Conservation (phyloP, 1,140 invertebrate species). For the Venustaconcha ellipsiformis region DNA sequence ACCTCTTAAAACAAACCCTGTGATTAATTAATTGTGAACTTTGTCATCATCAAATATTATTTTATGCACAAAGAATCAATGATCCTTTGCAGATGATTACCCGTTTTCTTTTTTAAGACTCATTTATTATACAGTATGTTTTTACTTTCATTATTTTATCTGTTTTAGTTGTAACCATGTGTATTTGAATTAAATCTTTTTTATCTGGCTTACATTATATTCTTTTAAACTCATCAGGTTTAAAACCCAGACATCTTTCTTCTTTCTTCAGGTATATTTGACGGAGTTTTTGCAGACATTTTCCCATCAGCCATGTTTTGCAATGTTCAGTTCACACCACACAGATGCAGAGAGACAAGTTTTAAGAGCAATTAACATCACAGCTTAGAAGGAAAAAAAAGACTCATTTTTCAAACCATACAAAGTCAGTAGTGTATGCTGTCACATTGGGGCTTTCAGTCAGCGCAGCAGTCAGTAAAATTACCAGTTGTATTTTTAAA, state of each 20-base stretch:
- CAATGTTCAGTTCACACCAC: slow-evolving; percentile 64
- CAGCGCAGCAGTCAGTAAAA: background rate
- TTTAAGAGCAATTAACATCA: slow-evolving; percentile 62
- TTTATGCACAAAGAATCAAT: too few relatives aligned
- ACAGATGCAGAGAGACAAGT: slow-evolving; percentile 64
- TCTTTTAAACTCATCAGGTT: background rate
- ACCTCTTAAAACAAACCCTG: too few relatives aligned
- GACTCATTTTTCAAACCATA: background rate
- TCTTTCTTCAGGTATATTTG: slow-evolving; percentile 60
- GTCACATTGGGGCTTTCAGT: background rate
- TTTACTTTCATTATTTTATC: background rate
- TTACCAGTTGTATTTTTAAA: background rate
- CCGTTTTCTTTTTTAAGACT: too few relatives aligned
- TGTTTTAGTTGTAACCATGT: background rate
- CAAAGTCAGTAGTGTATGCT: too few relatives aligned
- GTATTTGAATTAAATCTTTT: background rate
- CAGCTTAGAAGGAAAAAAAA: slow-evolving; percentile 33
- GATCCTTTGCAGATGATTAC: too few relatives aligned
- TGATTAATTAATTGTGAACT: too few relatives aligned
- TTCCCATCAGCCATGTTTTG: slow-evolving; percentile 64
- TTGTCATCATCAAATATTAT: too few relatives aligned
- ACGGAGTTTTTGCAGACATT: slow-evolving; percentile 65
- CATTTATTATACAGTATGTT: background rate
- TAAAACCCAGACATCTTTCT: slow-evolving; percentile 8
- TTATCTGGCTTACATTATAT: background rate